A percentile compares a stretch with the other conserved stretches of the same genome.
These are phyloP conservation scores for Premnoplex brunnescens DNA, from an alignment of 2,797 vertebrate species.

Conservation along the genomic window DNA sequence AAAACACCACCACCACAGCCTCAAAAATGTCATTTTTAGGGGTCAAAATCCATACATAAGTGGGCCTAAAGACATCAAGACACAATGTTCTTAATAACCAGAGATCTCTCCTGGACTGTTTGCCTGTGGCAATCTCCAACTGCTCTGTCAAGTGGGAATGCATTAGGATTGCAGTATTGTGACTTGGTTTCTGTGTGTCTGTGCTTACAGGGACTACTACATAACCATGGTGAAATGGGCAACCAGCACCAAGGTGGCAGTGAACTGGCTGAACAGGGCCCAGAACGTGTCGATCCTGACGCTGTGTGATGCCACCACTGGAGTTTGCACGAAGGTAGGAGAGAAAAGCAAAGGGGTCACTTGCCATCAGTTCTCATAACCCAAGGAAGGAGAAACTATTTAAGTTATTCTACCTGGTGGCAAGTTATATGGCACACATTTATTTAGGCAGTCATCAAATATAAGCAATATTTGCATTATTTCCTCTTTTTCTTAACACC, in stretches of 20 bases:
- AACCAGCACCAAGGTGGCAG: conserved; percentile 95
- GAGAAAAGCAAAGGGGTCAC: rapidly evolving
- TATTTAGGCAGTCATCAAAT: not conserved
- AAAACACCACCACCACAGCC: conserved; percentile 12
- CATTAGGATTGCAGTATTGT: not conserved
- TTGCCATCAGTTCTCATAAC: rapidly evolving
- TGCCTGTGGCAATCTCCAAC: not conserved
- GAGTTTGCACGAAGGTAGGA: conserved; percentile 93
- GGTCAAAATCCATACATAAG: not conserved
- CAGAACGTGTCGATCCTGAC: conserved; percentile 98
- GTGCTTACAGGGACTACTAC: conserved; percentile 86
- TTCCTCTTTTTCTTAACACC: not conserved
- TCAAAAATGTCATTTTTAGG: conserved; percentile 25
- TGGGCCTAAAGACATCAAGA: not conserved
- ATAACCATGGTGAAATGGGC: conserved; percentile 98
- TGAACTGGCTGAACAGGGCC: conserved; percentile 97
- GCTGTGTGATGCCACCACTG: conserved; percentile 93
- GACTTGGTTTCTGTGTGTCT: not conserved
- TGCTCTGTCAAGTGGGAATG: not conserved
- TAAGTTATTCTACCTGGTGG: not conserved
- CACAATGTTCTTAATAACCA: not conserved
- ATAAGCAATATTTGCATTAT: not conserved
- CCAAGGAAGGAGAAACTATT: rapidly evolving
- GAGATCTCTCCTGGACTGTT: not conserved
- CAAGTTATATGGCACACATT: not conserved